These are phyloP conservation scores for Charadrius vociferus DNA, from an alignment of 2,113 vertebrate species.

Conservation along the genomic window DNA sequence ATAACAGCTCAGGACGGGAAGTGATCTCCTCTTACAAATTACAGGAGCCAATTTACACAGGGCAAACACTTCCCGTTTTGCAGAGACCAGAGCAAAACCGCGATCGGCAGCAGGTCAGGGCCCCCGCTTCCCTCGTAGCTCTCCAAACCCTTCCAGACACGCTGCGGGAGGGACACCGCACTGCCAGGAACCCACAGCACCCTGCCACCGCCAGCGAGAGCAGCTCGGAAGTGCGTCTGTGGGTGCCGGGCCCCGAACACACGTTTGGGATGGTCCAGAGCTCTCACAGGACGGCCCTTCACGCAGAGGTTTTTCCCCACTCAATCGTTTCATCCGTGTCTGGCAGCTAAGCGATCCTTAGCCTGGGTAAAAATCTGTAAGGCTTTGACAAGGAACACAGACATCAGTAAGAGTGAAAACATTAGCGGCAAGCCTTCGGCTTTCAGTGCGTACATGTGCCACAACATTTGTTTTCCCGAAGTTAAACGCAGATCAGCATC, in stretches of 20 bases:
- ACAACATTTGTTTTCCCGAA: not conserved
- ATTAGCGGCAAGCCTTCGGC: not conserved
- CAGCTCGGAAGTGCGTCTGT: accelerated
- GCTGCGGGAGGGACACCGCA: not conserved
- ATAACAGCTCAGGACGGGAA: not conserved
- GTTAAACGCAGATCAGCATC: not conserved
- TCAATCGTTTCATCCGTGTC: not conserved
- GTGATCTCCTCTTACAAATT: not conserved
- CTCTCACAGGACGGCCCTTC: not conserved
- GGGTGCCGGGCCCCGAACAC: not conserved
- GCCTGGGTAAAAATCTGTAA: not conserved
- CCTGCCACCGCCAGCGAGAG: not conserved
- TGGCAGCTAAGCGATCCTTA: not conserved
- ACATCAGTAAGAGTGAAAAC: not conserved
- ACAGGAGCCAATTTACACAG: not conserved
- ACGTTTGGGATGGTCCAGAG: not conserved
- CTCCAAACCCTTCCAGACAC: not conserved
- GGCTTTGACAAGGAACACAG: not conserved
- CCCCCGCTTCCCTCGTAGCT: not conserved
- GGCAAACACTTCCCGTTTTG: not conserved
- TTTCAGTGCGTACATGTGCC: not conserved
- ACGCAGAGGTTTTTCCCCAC: not conserved
- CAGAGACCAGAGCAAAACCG: not conserved
- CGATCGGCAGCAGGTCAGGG: not conserved
- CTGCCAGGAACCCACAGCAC: not conserved